phyloP scores from a whole-genome alignment of 1,140 invertebrate species.

The Cydia pomonella region DNA sequence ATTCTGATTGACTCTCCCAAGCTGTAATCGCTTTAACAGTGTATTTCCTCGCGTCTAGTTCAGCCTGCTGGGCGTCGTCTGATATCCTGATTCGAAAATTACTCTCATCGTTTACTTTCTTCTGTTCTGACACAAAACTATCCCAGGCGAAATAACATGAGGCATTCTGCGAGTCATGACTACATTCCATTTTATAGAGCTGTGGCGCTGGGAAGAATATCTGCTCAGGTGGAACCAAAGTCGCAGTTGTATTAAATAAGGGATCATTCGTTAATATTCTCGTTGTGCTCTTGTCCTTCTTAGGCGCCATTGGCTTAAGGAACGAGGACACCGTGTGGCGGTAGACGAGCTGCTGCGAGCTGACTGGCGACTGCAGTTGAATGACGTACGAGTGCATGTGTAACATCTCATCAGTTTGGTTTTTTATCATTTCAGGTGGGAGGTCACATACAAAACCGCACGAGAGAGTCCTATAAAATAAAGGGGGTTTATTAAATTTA shows the following conservation, averaged over 20 bases:
- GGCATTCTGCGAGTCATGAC: conserved; percentile 48
- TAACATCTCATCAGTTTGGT: conserved; percentile 77
- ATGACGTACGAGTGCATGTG: conserved; percentile 81
- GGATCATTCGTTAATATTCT: conserved; percentile 82
- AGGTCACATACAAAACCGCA: conserved; percentile 83
- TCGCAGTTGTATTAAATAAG: conserved; percentile 81
- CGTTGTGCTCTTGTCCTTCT: conserved; percentile 79
- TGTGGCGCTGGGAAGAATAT: conserved; percentile 83
- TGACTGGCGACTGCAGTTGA: conserved; percentile 71
- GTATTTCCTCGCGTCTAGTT: conserved; percentile 53
- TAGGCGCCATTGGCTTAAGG: conserved; percentile 66
- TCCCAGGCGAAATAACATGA: conserved; percentile 60
- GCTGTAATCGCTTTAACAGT: conserved; percentile 54
- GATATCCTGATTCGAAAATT: conserved; percentile 56
- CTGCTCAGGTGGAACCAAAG: conserved; percentile 79
- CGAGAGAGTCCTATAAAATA: conserved; percentile 69
- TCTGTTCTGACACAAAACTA: conserved; percentile 51
- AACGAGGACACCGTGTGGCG: conserved; percentile 59
- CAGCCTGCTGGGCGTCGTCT: conserved; percentile 50
- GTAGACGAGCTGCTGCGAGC: conserved; percentile 66
- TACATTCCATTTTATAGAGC: conserved; percentile 65
- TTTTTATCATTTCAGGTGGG: conserved; percentile 63
- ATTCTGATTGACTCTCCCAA: conserved; percentile 45
- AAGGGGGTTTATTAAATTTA: conserved; percentile 30
- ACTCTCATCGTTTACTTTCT: conserved; percentile 41